Evolutionary conservation across 2,888 invertebrate species (phyloP), one percentile per base, ranked within the genome.

Genomic region (Coenonympha glycerion): DNA sequence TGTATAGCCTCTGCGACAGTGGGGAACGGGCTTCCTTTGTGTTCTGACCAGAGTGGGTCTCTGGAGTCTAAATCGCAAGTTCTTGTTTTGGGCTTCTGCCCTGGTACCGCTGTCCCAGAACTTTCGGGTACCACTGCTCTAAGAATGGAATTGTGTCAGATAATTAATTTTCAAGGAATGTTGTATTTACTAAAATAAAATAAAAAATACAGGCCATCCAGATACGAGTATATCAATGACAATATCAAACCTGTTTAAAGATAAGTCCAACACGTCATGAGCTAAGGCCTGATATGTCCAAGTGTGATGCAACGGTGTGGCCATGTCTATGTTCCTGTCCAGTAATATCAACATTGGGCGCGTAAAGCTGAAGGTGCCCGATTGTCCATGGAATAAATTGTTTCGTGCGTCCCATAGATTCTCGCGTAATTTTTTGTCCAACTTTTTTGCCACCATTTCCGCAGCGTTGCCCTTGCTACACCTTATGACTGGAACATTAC

Each of bases 241-340:
- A 52, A 49, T 37, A 28, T 58, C 21, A 57, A 57, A 88, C 88
- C 96, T 90, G 81, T 99, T 99, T 49, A 98, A 85, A 6, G 96
- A 92, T 61, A 98, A 88, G 69, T 98, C 96, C 49, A 99, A 79
- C 3, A 99, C 94, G 88, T 99, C 99, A 79, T 99, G 99, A 18
- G 96, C 93, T 47, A 99, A 83, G 1, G 99, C 99, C 81, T 99
- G 99, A 79, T 99, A 99, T 0, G 99, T 99, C 99, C 99, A 99
- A 0, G 99, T 98, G 79, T 99, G 99, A 88, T 99, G 99, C 53
- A 99, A 85, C 18, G 98, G 98, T 33, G 99, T 99, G 1, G 98
- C 98, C 91, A 99, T 92, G 77, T 99, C 99, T 58, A 98, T 90
- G 79, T 96, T 97, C 53, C 99, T 90, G 78, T 99, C 99, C 49